Evolutionary conservation across 2,797 vertebrate genomes (phyloP).

Genomic region (Liparis tanakae): DNA sequence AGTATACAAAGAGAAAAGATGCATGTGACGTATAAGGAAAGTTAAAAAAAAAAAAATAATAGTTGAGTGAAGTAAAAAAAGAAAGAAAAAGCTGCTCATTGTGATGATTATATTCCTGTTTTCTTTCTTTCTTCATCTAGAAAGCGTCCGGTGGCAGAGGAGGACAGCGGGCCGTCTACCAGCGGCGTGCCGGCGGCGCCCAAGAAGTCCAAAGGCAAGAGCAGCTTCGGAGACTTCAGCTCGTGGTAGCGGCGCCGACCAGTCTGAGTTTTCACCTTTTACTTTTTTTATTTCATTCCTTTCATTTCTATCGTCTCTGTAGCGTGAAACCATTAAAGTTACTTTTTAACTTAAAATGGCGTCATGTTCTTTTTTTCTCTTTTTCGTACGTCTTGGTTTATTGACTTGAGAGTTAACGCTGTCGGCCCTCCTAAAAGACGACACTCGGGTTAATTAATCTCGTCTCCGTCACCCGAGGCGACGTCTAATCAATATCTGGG

Average conservation of each 20-base stretch:
- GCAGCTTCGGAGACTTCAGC: conserved; percentile 92
- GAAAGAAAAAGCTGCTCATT: background rate
- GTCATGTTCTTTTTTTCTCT: background rate
- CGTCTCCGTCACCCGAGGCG: conserved; percentile 3
- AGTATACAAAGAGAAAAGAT: background rate
- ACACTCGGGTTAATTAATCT: conserved; percentile 2
- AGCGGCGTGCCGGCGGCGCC: conserved; percentile 67
- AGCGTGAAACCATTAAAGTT: conserved; percentile 53
- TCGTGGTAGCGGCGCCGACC: conserved; percentile 87
- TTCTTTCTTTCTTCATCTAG: conserved; percentile 61
- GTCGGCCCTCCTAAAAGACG: background rate
- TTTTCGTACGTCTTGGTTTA: background rate
- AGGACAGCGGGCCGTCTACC: conserved; percentile 86
- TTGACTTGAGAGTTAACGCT: background rate
- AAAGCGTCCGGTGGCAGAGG: conserved; percentile 82
- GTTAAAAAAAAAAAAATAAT: background rate
- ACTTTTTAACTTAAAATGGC: background rate
- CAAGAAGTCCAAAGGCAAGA: conserved; percentile 84
- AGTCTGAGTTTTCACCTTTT: background rate
- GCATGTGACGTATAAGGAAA: background rate
- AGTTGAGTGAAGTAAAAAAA: too few relatives aligned
- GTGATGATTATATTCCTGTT: background rate
- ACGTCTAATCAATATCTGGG: conserved; percentile 6
- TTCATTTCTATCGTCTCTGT: conserved; percentile 3
- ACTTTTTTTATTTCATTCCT: background rate